Percentiles rank a stretch among this genome's conserved stretches.
Evolutionary conservation across 2,113 vertebrate genomes (phyloP).

Genomic region (Lepus americanus): DNA sequence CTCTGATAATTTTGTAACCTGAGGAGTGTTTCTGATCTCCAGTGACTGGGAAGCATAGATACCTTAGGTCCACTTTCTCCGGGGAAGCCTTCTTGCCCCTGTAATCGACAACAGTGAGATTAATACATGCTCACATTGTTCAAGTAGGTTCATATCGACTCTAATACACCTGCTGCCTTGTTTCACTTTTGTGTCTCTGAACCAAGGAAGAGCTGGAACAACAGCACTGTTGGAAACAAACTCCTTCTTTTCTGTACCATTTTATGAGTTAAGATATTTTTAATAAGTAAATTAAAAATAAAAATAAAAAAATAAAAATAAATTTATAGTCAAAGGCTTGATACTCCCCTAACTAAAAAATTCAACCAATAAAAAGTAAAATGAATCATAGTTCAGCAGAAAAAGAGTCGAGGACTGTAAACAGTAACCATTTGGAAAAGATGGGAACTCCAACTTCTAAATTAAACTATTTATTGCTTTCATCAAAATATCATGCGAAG

Average conservation of each 20-base stretch:
- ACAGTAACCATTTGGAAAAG: no score
- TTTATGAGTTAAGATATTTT: no score
- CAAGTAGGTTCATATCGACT: not conserved
- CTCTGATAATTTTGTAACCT: not conserved
- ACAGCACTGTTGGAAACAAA: no score
- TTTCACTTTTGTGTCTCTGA: not conserved
- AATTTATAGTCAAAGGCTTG: no score
- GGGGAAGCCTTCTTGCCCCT: conserved; percentile 85
- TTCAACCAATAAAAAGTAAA: no score
- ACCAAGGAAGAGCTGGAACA: not conserved
- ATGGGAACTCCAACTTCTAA: not conserved
- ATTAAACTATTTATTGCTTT: not conserved
- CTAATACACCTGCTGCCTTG: not conserved
- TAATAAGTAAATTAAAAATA: no score
- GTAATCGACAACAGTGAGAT: conserved; percentile 60
- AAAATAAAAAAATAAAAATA: no score
- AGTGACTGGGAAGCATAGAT: not conserved
- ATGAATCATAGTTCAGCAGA: no score
- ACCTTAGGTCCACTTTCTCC: conserved; percentile 85
- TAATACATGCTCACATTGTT: not conserved
- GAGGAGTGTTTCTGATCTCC: not conserved
- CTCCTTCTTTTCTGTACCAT: no score
- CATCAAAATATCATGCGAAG: not conserved
- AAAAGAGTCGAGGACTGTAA: no score
- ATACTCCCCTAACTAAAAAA: no score